Conservation (phyloP, 1,140 invertebrate genomes). For the Sarcophaga peregrina region DNA sequence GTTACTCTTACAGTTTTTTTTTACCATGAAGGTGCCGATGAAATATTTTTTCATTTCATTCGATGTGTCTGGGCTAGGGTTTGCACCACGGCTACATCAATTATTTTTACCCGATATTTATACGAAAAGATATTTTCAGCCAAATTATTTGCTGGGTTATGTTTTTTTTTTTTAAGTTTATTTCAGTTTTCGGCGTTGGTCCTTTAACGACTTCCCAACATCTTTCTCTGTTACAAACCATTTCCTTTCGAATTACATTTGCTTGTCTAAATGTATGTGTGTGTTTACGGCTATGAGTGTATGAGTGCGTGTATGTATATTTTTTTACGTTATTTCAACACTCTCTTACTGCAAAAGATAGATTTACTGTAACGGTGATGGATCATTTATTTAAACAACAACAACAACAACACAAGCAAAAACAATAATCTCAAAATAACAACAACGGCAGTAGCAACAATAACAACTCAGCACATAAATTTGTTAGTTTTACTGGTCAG, state of each 20-base stretch:
- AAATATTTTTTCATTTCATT: too few relatives aligned
- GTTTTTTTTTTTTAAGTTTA: too few relatives aligned
- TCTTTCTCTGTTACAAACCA: conserved; percentile 26
- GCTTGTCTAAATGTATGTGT: too few relatives aligned
- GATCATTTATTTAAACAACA: conserved; percentile 66
- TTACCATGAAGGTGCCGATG: too few relatives aligned
- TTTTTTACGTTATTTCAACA: not conserved
- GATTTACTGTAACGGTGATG: conserved; percentile 66
- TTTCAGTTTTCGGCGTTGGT: not conserved
- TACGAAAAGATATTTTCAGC: too few relatives aligned
- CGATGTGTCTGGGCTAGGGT: too few relatives aligned
- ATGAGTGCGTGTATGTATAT: too few relatives aligned
- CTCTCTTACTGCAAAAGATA: conserved; percentile 53
- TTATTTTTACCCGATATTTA: too few relatives aligned
- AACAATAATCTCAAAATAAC: conserved; percentile 33
- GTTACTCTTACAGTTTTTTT: too few relatives aligned
- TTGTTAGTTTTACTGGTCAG: conserved; percentile 37
- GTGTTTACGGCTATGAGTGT: too few relatives aligned
- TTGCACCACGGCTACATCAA: too few relatives aligned
- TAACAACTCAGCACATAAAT: conserved; percentile 8
- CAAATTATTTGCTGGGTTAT: not conserved
- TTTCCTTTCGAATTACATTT: not conserved
- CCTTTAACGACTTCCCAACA: not conserved
- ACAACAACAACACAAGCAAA: conserved; percentile 11
- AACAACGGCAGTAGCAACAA: not conserved